Conservation (phyloP, 37 sponge, comb jelly and placozoan species). For the Hormiphora californensis region DNA sequence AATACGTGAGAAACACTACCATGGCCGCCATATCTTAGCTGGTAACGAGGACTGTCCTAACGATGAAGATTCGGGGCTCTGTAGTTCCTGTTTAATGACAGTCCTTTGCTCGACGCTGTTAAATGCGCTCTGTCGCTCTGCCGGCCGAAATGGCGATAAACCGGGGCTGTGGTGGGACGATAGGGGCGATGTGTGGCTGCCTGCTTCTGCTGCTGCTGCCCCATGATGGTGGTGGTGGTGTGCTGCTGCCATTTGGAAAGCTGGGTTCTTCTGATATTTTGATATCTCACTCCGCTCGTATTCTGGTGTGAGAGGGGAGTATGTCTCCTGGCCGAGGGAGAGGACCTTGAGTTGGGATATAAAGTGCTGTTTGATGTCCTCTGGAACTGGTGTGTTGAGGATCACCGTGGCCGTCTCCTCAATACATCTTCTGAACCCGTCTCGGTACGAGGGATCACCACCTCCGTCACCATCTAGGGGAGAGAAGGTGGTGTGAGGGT, state of each 20-base stretch:
- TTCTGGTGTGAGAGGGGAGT: constrained; percentile 24
- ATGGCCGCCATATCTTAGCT: background rate
- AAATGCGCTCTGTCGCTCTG: constrained; percentile 10
- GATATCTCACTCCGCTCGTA: background rate
- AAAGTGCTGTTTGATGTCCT: constrained; percentile 31
- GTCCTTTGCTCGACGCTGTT: background rate
- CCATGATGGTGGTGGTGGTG: background rate
- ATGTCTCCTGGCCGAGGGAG: background rate
- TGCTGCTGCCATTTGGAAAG: too few species aligned
- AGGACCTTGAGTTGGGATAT: constrained; percentile 26
- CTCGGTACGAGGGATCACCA: constrained; percentile 1
- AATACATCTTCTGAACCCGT: constrained; percentile 13
- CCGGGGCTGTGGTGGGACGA: background rate
- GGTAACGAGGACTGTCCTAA: background rate
- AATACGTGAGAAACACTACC: background rate
- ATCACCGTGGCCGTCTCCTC: constrained; percentile 23
- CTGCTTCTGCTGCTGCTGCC: background rate
- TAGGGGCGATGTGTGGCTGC: background rate
- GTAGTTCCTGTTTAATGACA: constrained; percentile 14
- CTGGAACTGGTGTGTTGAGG: constrained; percentile 12
- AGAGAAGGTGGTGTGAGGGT: background rate
- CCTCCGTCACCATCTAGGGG: background rate
- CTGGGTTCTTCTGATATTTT: too few species aligned
- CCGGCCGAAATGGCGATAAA: background rate
- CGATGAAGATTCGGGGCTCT: background rate